Conservation (phyloP, 2,797 vertebrate genomes). For the Ctenopoma kingsleyae region DNA sequence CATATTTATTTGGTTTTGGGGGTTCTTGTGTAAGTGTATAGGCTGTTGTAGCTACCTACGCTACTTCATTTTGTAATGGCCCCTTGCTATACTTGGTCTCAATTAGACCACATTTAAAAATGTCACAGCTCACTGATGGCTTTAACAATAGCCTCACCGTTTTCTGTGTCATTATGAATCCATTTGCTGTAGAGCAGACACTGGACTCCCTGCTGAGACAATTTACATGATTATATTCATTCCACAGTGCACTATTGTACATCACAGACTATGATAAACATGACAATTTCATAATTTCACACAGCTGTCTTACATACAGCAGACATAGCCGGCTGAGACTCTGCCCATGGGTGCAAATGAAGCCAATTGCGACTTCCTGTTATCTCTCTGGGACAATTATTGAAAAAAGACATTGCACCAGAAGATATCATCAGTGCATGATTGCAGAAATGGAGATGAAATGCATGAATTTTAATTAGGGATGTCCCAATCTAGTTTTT, state of each 20-base stretch:
- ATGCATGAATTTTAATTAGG: neutral
- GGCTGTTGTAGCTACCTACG: neutral
- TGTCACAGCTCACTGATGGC: slow-evolving; percentile 30
- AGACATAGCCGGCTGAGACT: neutral
- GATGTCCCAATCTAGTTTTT: too few relatives aligned
- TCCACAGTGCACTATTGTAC: slow-evolving; percentile 43
- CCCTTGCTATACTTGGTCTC: slow-evolving; percentile 9
- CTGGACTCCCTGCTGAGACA: slow-evolving; percentile 37
- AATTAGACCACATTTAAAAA: slow-evolving; percentile 39
- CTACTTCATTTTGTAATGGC: slow-evolving; percentile 4
- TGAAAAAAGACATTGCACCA: neutral
- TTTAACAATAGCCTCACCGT: slow-evolving; percentile 34
- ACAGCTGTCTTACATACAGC: slow-evolving; percentile 21
- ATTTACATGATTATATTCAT: slow-evolving; percentile 48
- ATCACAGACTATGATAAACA: slow-evolving; percentile 27
- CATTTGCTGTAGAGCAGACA: slow-evolving; percentile 40
- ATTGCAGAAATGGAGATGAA: neutral
- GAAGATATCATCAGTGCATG: neutral
- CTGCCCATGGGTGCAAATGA: neutral
- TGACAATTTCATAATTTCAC: slow-evolving; percentile 46
- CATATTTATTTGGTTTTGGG: slow-evolving; percentile 1
- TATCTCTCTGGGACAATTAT: neutral
- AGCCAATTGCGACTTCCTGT: neutral
- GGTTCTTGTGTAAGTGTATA: neutral
- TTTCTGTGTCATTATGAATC: slow-evolving; percentile 50